Evolutionary conservation across 2,797 vertebrate genomes (phyloP), one percentile per base, ranked within the genome.

Genomic region (Tiaroga cobitis): DNA sequence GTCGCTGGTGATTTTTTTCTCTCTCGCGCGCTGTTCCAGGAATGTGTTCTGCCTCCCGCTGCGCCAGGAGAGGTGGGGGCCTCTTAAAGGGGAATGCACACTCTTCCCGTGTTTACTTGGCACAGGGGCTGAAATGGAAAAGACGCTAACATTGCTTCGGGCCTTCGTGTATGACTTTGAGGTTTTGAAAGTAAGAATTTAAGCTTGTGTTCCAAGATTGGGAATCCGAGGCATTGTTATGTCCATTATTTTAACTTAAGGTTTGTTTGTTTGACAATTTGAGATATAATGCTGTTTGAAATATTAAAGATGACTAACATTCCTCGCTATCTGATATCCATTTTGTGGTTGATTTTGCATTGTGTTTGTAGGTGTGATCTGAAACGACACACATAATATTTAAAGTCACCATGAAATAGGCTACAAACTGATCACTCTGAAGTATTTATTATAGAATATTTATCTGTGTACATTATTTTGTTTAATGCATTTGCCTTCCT

Each of bases 1-100:
- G 94, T 95, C 92, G 90, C 92, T 89, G 94, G 93, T 94, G 92
- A 94, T 88, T 94, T 94, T 94, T 93, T 88, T 93, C 74, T 83
- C 84, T 93, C 95, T 94, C 94, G 92, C 93, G 94, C 89, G 96
- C 96, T 96, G 95, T 97, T 97, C 96, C 94, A 92, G 95, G 94
- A 96, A 91, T 93, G 85, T 73, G 90, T 88, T 91, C 85, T 79
- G 92, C 89, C 95, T 94, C 95, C 95, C 95, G 87, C 95, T 86
- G 92, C 89, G 92, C 86, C 80, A 86, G 91, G 68, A 88, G 84
- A 75, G 94, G 96, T 92, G 92, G 95, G 95, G 95, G 94, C 90
- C 93, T 92, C 95, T 96, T 96, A 96, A 96, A 96, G 94, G 93
- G 90, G 90, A 93, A 95, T 90, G 79, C 93, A 91, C 95, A 84